Base-by-base conservation (phyloP, 1,140 invertebrate species). In the Platorchestia sp. region DNA sequence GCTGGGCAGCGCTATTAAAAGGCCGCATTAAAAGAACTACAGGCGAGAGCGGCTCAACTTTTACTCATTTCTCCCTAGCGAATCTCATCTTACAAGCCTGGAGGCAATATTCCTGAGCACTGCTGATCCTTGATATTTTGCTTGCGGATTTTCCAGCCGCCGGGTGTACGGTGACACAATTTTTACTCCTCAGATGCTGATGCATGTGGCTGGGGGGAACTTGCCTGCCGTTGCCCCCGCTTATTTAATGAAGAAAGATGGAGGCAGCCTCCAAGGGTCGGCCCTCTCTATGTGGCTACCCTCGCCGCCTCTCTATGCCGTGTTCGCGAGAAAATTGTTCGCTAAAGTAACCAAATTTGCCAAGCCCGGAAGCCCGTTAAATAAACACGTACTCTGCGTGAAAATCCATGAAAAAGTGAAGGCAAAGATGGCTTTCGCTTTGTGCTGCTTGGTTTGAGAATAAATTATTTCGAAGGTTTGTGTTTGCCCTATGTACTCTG, bases 231-330 rank as follows among this genome's bases (percentile, higher is more conserved):
- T 44, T 89, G 43, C 87, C n/a, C 14, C 36, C 87, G 14, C 87
- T 89, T 44, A 89, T 89, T 89, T 89, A 89, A 89, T 89, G 87
- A 44, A 89, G 87, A 89, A 89, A 89, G 87, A 89, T 89, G 87
- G 87, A 75, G 59, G 59, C 36, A 75, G 59, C 59, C 59, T 75
- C 59, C 27, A 75, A 75, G 59, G 59, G 59, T 75, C 59, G 14
- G 59, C 59, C 59, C 59, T 75, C 59, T 22, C 59, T 75, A 3
- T 75, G 59, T n/a, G 59, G 14, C 59, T 22, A 75, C 27, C 59
- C 59, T 75, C 27, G 27, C 59, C 59, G 36, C 59, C 59, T 75
- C 59, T 75, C 59, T 75, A 36, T 75, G 59, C 59, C 59, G 27
- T 75, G 59, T 75, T 75, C 27, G 10, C 6, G 59, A 10, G 59